These are phyloP conservation scores for Hirtodrosophila histrioides DNA, from an alignment of 2,888 invertebrate genomes.

Conservation along the genomic window DNA sequence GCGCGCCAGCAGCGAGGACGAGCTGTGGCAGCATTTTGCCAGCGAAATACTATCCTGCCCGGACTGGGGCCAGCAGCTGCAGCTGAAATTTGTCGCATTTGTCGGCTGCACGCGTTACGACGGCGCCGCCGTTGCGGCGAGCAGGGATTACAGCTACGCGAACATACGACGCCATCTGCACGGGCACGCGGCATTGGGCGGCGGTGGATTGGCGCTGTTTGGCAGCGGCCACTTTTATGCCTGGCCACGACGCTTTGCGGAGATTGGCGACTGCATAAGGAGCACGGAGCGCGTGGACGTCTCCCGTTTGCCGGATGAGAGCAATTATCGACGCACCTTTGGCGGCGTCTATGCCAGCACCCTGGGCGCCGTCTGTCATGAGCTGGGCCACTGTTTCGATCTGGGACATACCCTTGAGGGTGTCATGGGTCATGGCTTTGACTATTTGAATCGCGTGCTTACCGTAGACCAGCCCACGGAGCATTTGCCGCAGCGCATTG, in stretches of 20 bases:
- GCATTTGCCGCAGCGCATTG: constrained; percentile 81
- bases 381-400: constrained; percentile 95
- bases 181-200: constrained; percentile 95
- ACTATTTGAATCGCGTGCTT: constrained; percentile 92
- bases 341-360: constrained; percentile 96
- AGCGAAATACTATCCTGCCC: constrained; percentile 91
- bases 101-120: constrained; percentile 93
- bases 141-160: constrained; percentile 88
- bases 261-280: constrained; percentile 86
- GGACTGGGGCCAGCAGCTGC: constrained; percentile 82
- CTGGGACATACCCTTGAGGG: constrained; percentile 95
- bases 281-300: constrained; percentile 88
- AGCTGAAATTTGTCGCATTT: constrained; percentile 94
- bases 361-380: constrained; percentile 95
- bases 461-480: constrained; percentile 86
- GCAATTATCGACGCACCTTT: constrained; percentile 93
- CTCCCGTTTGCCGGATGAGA: constrained; percentile 93
- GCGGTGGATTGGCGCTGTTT: constrained; percentile 95
- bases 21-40: constrained; percentile 93
- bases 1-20: constrained; percentile 89
- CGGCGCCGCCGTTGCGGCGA: constrained; percentile 86
- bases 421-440: constrained; percentile 96
- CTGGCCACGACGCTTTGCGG: constrained; percentile 91
- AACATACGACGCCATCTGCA: constrained; percentile 89
- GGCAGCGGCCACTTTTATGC: constrained; percentile 95